Evolutionary conservation across 1,140 invertebrate genomes (phyloP), one percentile per base, ranked within the genome.

Genomic region (Zaprionus vittiger): DNA sequence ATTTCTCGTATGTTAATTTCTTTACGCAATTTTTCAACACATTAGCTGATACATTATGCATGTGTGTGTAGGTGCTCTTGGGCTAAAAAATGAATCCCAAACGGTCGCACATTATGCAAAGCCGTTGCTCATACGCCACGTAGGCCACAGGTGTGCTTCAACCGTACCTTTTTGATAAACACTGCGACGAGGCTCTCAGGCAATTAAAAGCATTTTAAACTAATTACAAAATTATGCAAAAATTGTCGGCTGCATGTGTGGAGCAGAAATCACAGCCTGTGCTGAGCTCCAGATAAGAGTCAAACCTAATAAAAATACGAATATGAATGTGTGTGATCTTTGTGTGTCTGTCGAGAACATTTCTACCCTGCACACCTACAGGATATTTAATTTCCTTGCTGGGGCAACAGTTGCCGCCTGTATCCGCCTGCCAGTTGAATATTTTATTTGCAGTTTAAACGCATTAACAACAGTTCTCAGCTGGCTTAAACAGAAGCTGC

Each of bases 211-310:
- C 55, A 67, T 81, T 89, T 81, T 70, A 66, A 83, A 83, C 75
- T 84, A 76, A 89, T 89, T 83, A 78, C 59, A 47, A 77, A 90
- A 84, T 89, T 87, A 87, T 87, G 84, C 85, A 83, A 75, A 83
- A 83, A 76, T 83, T 56, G 1, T 6, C 24, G 17, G 20, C 56
- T 65, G 62, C 62, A 73, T 77, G 68, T 71, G 62, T 65, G 62
- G 15, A 7, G 34, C 20, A 54, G 59, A 77, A 73, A 77, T 73
- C 69, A 72, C 34, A 47, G 61, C 22, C 12, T 44, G 70, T 31
- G 59, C 49, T 37, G 14, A 44, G 55, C 41, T 17, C n/a, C 60
- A 72, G 73, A 72, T 77, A 67, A 67, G 62, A 76, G 60, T 38
- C 28, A 20, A 59, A 65, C 60, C 64, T 31, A 54, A 77, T 57